These are phyloP conservation scores for Oceanodroma tethys DNA, from an alignment of 2,113 vertebrate genomes.

Conservation along the genomic window DNA sequence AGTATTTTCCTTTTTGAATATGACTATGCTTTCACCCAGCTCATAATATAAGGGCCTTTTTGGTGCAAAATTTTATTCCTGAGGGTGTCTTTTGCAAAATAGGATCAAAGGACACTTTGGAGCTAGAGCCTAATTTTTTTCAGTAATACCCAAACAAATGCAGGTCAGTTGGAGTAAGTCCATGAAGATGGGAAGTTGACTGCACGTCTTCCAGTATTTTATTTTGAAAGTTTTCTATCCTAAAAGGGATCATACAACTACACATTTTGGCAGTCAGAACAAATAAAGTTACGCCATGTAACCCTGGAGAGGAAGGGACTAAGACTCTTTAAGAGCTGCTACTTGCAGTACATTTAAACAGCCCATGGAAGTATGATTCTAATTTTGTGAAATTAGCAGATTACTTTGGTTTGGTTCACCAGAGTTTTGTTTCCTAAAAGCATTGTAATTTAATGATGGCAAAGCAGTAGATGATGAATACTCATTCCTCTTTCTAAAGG, in stretches of 20 bases:
- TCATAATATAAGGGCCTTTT: not conserved
- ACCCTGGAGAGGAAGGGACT: not conserved
- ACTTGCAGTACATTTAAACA: not conserved
- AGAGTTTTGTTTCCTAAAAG: conserved; percentile 16
- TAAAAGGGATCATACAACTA: not conserved
- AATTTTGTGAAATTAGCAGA: not conserved
- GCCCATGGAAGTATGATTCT: not conserved
- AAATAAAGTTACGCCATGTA: not conserved
- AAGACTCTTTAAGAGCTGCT: not conserved
- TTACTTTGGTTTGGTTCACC: not conserved
- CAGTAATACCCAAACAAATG: not conserved
- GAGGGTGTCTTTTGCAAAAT: not conserved
- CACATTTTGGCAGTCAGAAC: not conserved
- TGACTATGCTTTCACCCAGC: not conserved
- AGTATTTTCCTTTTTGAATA: not conserved
- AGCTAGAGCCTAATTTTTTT: not conserved
- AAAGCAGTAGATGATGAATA: not conserved
- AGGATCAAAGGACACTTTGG: not conserved
- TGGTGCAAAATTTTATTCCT: not conserved
- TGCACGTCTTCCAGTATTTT: not conserved
- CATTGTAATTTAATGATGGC: conserved; percentile 15
- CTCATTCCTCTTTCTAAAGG: not conserved
- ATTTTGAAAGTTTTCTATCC: not conserved
- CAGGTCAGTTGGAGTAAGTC: not conserved
- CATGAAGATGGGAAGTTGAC: not conserved